These are phyloP conservation scores for Ormyrus labotus DNA, from an alignment of 2,888 invertebrate genomes.

Conservation along the genomic window DNA sequence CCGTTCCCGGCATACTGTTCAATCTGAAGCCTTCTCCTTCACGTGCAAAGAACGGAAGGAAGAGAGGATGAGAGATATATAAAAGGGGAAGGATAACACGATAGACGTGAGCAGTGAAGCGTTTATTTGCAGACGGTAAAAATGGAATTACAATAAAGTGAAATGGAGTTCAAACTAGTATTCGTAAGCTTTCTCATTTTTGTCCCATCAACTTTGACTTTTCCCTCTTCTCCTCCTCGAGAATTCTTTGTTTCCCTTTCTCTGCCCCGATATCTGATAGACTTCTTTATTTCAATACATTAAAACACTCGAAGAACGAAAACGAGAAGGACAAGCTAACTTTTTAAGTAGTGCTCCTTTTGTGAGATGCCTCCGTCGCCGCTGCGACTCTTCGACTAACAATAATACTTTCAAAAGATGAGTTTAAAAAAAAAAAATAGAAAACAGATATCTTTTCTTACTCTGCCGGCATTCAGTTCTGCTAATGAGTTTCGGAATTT, in stretches of 20 bases:
- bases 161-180: constrained; percentile 65
- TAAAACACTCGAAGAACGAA: no score
- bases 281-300: no score
- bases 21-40: not conserved
- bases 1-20: constrained; percentile 27
- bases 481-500: no score
- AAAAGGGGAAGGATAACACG: constrained; percentile 61
- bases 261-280: not conserved
- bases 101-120: constrained; percentile 66
- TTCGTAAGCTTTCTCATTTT: constrained; percentile 1
- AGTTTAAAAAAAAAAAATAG: no score
- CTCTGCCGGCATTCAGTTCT: no score
- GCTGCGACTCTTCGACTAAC: no score
- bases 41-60: constrained; percentile 23
- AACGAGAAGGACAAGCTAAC: not conserved
- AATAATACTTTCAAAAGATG: no score
- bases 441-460: no score
- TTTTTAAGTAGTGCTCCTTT: not conserved
- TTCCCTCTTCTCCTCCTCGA: not conserved
- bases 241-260: constrained; percentile 34
- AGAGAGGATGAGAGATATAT: constrained; percentile 14
- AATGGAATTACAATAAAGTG: constrained; percentile 69
- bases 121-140: constrained; percentile 68
- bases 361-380: no score
- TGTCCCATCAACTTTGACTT: constrained; percentile 9